Percentiles rank a stretch among this genome's conserved stretches.
These are phyloP conservation scores for Orbicella faveolata DNA, from an alignment of 64 coral and sea anemone species.

Conservation along the genomic window DNA sequence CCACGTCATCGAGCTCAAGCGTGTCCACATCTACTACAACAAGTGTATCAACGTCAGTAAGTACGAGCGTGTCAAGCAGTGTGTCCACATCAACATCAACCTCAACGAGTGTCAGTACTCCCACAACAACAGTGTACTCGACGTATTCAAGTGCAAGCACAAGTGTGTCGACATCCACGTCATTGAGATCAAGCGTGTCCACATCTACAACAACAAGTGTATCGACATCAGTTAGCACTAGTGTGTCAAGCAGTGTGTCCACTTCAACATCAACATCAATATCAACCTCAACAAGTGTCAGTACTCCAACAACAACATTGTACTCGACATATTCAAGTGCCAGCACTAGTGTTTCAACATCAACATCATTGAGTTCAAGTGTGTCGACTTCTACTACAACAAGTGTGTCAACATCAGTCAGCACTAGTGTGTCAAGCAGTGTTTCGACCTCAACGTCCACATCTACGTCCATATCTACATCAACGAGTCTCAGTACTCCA, in stretches of 20 bases:
- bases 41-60: background rate
- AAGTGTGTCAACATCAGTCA: too few relatives aligned
- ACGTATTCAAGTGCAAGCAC: background rate
- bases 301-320: background rate
- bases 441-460: background rate
- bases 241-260: conserved; percentile 5
- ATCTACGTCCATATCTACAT: background rate
- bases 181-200: background rate
- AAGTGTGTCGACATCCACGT: background rate
- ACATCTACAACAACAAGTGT: background rate
- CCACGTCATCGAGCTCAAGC: background rate
- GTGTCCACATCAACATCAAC: background rate
- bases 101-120: background rate
- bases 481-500: background rate
- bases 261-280: conserved; percentile 28
- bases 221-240: background rate
- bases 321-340: background rate
- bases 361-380: conserved; percentile 2
- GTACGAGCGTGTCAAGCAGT: background rate
- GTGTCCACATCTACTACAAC: conserved; percentile 3
- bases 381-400: background rate
- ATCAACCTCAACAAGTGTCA: background rate
- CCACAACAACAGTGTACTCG: conserved; percentile 18
- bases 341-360: background rate
- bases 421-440: conserved; percentile 11